A percentile compares a stretch with the other conserved stretches of the same genome.
These are phyloP conservation scores for Antheraea pernyi DNA, from an alignment of 1,140 invertebrate species.

Conservation along the genomic window DNA sequence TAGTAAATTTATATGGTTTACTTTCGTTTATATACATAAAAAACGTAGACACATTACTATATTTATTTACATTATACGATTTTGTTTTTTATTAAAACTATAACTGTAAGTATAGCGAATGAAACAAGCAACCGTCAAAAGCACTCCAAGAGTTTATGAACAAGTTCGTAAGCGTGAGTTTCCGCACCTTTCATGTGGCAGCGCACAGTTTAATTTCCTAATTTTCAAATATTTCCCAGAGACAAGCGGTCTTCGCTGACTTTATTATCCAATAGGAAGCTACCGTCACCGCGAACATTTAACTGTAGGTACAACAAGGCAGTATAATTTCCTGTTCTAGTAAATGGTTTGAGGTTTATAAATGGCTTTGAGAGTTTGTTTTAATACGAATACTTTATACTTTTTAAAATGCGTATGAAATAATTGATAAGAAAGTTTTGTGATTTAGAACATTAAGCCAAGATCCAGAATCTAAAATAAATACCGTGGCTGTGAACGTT, in stretches of 20 bases:
- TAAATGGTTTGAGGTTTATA: conserved; percentile 60
- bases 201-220: conserved; percentile 68
- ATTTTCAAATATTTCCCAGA: conserved; percentile 59
- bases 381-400: not conserved
- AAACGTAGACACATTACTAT: not conserved
- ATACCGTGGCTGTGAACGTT: too few relatives aligned
- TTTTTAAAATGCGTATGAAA: not conserved
- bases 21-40: not conserved
- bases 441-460: too few relatives aligned
- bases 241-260: conserved; percentile 51
- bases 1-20: not conserved
- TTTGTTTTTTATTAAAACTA: not conserved
- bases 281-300: conserved; percentile 56
- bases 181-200: conserved; percentile 56
- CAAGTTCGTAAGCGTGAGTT: conserved; percentile 29
- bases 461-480: too few relatives aligned
- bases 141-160: conserved; percentile 20
- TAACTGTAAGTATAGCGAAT: not conserved
- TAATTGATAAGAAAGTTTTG: too few relatives aligned
- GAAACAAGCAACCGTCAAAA: conserved; percentile 7
- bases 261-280: conserved; percentile 75
- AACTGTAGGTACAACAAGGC: conserved; percentile 51
- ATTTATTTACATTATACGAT: not conserved
- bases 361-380: conserved; percentile 38
- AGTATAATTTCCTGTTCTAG: conserved; percentile 71